These are phyloP conservation scores for Cryptocheilus praepositus DNA, from an alignment of 2,888 invertebrate species.

Conservation along the genomic window DNA sequence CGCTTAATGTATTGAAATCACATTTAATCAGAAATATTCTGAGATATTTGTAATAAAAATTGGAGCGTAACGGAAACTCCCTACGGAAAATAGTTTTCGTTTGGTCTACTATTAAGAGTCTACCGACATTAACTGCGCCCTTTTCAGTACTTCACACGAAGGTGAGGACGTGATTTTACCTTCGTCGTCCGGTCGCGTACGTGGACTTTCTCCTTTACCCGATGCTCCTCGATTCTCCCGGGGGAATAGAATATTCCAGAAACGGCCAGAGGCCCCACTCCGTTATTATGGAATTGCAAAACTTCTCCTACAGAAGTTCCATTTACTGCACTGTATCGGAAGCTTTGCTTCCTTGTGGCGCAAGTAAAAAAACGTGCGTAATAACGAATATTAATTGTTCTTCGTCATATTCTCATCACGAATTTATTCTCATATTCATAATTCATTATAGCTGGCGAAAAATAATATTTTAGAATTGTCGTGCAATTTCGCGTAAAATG, in stretches of 20 bases:
- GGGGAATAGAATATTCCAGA: slow-evolving; percentile 47
- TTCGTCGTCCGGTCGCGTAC: slow-evolving; percentile 57
- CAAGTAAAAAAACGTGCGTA: too few species aligned
- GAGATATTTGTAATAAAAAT: slow-evolving; percentile 50
- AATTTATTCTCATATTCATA: too few species aligned
- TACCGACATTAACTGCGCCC: slow-evolving; percentile 50
- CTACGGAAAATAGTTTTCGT: slow-evolving; percentile 28
- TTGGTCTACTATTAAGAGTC: slow-evolving; percentile 51
- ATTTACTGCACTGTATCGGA: slow-evolving; percentile 18
- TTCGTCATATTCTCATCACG: too few species aligned
- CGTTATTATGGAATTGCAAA: slow-evolving; percentile 42
- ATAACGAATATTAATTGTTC: too few species aligned
- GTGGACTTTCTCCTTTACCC: slow-evolving; percentile 44
- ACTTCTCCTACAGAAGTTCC: slow-evolving; percentile 20
- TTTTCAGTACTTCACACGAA: slow-evolving; percentile 38
- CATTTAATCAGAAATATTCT: slow-evolving; percentile 42
- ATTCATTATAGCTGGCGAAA: too few species aligned
- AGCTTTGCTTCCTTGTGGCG: too few species aligned
- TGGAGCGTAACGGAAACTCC: slow-evolving; percentile 33
- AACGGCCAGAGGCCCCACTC: slow-evolving; percentile 30
- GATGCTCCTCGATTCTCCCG: slow-evolving; percentile 46
- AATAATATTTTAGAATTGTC: too few species aligned
- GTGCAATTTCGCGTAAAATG: too few species aligned
- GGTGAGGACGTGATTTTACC: slow-evolving; percentile 54
- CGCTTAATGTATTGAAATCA: too few species aligned